These are phyloP conservation scores for Trichomalopsis sarcophagae DNA, from an alignment of 1,140 invertebrate genomes.

Conservation along the genomic window DNA sequence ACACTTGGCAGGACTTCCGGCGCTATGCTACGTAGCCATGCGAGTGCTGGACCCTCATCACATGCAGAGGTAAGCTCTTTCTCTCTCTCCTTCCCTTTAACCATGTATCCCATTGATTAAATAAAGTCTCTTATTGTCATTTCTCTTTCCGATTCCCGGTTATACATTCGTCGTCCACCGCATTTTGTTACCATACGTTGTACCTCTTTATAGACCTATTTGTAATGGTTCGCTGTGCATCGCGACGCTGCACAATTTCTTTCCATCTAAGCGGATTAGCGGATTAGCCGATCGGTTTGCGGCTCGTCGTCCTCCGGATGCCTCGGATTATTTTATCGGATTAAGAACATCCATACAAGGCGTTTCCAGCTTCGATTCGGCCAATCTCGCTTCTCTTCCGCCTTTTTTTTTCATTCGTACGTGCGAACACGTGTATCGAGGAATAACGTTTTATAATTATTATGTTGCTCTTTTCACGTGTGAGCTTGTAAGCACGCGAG, in stretches of 20 bases:
- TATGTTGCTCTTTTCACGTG: too few species aligned
- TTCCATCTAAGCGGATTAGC: constrained; percentile 23
- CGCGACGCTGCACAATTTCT: not conserved
- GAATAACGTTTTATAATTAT: not conserved
- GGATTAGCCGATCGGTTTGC: constrained; percentile 30
- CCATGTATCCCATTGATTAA: not conserved
- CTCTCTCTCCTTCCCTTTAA: not conserved
- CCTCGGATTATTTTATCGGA: constrained; percentile 42
- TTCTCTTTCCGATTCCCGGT: not conserved
- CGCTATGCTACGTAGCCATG: constrained; percentile 85
- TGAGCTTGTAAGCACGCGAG: not conserved
- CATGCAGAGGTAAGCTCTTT: constrained; percentile 79
- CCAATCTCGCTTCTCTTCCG: constrained; percentile 21
- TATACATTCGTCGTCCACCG: not conserved
- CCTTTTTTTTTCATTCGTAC: not conserved
- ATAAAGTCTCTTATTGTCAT: not conserved
- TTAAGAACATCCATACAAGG: constrained; percentile 31
- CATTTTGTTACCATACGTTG: not conserved
- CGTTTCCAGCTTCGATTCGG: constrained; percentile 26
- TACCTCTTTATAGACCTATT: not conserved
- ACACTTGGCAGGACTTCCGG: constrained; percentile 84
- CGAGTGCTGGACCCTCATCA: constrained; percentile 77
- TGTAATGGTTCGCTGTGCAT: not conserved
- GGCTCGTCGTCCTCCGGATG: constrained; percentile 5
- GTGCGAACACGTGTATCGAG: not conserved